Conservation (phyloP, 2,797 vertebrate genomes). For the Graptemys geographica region DNA sequence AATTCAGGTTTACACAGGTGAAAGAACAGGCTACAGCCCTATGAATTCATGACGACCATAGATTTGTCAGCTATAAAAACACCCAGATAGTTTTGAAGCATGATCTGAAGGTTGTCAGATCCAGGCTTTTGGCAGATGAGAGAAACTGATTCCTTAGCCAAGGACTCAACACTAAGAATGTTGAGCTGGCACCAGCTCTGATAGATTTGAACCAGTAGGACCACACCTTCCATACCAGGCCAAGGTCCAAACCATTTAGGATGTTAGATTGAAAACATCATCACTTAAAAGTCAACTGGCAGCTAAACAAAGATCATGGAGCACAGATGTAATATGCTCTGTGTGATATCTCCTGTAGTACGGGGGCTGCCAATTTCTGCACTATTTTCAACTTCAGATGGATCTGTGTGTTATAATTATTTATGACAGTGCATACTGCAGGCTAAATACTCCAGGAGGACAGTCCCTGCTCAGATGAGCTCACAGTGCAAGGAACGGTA, state of each 20-base stretch:
- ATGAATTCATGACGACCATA: not conserved
- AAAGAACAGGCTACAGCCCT: not conserved
- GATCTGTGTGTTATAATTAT: not conserved
- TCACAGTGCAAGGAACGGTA: not conserved
- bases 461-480: accelerated
- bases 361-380: not conserved
- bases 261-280: not conserved
- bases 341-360: not conserved
- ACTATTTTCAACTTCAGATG: not conserved
- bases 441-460: not conserved
- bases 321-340: not conserved
- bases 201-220: not conserved
- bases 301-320: not conserved
- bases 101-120: not conserved
- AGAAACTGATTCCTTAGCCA: not conserved
- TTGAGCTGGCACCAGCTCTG: not conserved
- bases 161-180: not conserved
- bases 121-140: not conserved
- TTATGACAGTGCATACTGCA: not conserved
- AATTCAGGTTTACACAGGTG: not conserved
- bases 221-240: not conserved
- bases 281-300: not conserved
- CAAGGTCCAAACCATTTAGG: not conserved
- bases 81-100: not conserved
- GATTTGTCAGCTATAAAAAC: not conserved